Evolutionary conservation across 1,140 invertebrate genomes (phyloP).

Genomic region (Cyrtorhinus lividipennis): DNA sequence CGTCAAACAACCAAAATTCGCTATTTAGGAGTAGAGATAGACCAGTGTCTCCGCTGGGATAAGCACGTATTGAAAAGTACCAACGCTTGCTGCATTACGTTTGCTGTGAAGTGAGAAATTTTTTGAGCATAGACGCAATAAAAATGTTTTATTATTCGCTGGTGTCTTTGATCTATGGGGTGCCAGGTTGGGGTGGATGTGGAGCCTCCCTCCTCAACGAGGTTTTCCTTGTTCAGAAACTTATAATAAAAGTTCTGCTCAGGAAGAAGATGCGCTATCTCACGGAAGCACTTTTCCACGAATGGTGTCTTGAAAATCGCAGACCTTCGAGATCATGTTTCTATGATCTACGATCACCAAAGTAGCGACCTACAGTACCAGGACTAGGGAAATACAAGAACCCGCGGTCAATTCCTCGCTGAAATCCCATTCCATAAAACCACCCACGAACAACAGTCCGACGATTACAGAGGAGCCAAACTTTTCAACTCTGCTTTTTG

Average conservation of each 20-base stretch:
- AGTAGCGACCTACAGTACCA: not conserved
- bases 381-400: not conserved
- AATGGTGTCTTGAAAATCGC: not conserved
- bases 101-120: not conserved
- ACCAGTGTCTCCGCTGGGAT: not conserved
- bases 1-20: not conserved
- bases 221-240: not conserved
- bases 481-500: too few relatives aligned
- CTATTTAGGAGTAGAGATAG: not conserved
- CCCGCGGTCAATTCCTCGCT: too few relatives aligned
- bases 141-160: not conserved
- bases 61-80: not conserved
- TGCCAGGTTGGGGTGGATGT: not conserved
- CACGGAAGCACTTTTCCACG: not conserved
- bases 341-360: not conserved
- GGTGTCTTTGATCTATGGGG: not conserved
- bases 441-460: not conserved
- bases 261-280: not conserved
- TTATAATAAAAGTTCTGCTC: not conserved
- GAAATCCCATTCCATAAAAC: not conserved
- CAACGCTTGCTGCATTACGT: not conserved
- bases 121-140: not conserved
- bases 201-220: not conserved
- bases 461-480: not conserved
- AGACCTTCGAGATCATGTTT: not conserved